Evolutionary conservation across 2,797 vertebrate genomes (phyloP), one percentile per base, ranked within the genome.

Genomic region (Erethizon dorsatum): DNA sequence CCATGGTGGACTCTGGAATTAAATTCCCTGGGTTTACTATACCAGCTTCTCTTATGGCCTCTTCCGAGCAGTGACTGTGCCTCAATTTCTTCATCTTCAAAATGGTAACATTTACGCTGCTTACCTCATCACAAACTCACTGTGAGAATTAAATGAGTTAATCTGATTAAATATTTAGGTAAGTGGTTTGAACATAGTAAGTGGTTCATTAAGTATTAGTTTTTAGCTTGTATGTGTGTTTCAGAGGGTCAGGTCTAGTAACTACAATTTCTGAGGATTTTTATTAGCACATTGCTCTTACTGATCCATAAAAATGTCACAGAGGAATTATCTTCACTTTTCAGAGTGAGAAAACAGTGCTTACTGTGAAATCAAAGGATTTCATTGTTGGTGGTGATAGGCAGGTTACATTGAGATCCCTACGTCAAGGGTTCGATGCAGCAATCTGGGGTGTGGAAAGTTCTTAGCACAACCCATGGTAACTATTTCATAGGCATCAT

Each of bases 401-500:
- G n/a, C 77, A 52, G 18, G 17, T 37, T 61, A 50, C 57, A 10
- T 6, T 5, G 31, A 92, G 56, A 86, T 69, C 41, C 15, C 73
- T 28, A 33, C 33, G 24, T 71, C 47, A 41, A 83, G 31, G 12
- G 31, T 45, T 31, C n/a, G 56, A 52, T 82, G 78, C 50, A 71
- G 80, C 18, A 28, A n/a, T 24, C 8, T 52, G 31, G 1, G 0
- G 0, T 7, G 0, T 11, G 56, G 50, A 50, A 95, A 20, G 7
- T 85, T 85, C 94, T 93, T 13, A 90, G 80, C 56, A 89, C 33
- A 0, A 4, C 50, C 11, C 50, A 56, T 54, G 3, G 15, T 1
- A 63, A 71, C n/a, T 84, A 6, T 45, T 45, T 88, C 73, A 63
- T 37, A 85, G 71, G 87, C 83, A 80, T 57, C 75, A 1, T 78